Evolutionary conservation across 1,140 invertebrate genomes (phyloP).

Genomic region (Drosophila eugracilis): DNA sequence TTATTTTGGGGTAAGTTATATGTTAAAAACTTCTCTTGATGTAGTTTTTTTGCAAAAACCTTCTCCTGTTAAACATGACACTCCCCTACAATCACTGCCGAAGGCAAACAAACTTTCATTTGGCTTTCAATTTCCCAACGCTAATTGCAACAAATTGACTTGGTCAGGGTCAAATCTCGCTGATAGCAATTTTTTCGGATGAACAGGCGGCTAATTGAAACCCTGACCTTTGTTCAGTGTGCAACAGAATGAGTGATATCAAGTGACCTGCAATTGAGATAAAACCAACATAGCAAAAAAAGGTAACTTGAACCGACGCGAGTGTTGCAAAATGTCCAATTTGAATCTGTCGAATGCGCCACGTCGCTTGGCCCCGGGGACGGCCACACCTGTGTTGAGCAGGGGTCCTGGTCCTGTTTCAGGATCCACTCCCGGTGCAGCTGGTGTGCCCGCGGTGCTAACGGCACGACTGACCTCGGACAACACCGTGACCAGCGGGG

Average conservation of each 20-base stretch:
- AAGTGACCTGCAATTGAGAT: constrained; percentile 33
- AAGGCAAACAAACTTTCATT: constrained; percentile 24
- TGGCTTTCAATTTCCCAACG: constrained; percentile 13
- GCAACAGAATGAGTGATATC: constrained; percentile 49
- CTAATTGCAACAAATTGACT: constrained; percentile 60
- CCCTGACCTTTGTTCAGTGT: constrained; percentile 15
- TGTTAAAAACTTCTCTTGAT: too few species aligned
- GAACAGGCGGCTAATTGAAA: constrained; percentile 19
- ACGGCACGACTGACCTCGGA: constrained; percentile 59
- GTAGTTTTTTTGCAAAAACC: too few species aligned
- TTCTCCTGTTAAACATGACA: too few species aligned
- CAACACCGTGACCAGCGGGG: constrained; percentile 57
- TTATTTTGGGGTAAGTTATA: too few species aligned
- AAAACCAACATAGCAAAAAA: constrained; percentile 21
- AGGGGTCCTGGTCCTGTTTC: constrained; percentile 9
- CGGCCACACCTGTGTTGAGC: constrained; percentile 63
- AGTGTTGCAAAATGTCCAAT: constrained; percentile 66
- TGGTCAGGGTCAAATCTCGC: not conserved
- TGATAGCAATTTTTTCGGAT: constrained; percentile 5
- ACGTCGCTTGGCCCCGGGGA: constrained; percentile 71
- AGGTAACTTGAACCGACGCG: constrained; percentile 9
- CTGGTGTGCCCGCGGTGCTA: constrained; percentile 21
- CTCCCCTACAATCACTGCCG: not conserved
- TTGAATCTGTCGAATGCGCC: constrained; percentile 60
- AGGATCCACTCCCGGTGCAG: constrained; percentile 6